Evolutionary conservation across 2,113 vertebrate genomes (phyloP).

Genomic region (Pycnonotus jocosus): DNA sequence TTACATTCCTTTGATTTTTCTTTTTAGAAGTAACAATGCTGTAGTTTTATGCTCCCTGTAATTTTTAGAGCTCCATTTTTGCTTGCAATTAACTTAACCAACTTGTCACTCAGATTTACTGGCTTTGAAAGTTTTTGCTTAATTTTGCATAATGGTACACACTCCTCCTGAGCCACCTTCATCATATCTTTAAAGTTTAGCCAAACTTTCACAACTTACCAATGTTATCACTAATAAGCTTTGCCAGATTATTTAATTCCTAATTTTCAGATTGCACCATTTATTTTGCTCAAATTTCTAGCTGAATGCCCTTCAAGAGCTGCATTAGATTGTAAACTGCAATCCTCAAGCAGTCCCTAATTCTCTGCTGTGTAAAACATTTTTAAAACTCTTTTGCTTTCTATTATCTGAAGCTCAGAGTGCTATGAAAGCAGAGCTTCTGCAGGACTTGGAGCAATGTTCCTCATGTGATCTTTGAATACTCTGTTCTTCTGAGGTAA

Average conservation of each 20-base stretch:
- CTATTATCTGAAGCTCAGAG: not conserved
- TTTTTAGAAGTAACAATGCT: conserved; percentile 55
- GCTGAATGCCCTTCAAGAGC: not conserved
- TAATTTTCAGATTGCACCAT: not conserved
- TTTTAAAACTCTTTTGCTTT: not conserved
- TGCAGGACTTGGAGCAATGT: not conserved
- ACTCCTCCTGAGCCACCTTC: conserved; percentile 41
- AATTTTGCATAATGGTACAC: conserved; percentile 49
- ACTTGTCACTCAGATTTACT: conserved; percentile 61
- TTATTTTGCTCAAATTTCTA: not conserved
- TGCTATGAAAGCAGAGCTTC: not conserved
- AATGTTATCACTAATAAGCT: not conserved
- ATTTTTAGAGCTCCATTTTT: conserved; percentile 61
- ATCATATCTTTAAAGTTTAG: conserved; percentile 27
- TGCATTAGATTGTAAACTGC: not conserved
- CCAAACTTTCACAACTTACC: not conserved
- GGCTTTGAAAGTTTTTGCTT: conserved; percentile 52
- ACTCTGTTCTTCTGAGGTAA: not conserved
- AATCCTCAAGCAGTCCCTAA: not conserved
- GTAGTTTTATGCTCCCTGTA: conserved; percentile 42
- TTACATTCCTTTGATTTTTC: conserved; percentile 55
- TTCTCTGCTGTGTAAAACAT: not conserved
- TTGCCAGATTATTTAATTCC: not conserved
- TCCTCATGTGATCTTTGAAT: not conserved
- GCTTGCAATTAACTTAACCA: conserved; percentile 66